Base-by-base conservation (phyloP, 2,797 vertebrate species). In the Paratrypauchen microcephalus region DNA sequence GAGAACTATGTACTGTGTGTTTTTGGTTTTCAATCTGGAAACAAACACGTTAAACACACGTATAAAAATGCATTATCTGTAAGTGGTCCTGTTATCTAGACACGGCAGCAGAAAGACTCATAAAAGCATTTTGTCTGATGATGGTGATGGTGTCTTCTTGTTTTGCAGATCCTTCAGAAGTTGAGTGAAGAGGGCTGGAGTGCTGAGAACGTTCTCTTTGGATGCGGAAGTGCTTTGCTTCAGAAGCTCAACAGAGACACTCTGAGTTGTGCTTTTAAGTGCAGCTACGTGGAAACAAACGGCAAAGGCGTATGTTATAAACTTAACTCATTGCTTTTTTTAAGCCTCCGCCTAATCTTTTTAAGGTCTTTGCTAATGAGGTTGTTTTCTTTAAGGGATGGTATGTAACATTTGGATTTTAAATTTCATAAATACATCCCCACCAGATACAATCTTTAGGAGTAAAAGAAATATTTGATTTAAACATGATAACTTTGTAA, bases 221-320 rank as follows among this genome's bases (percentile, higher is more conserved):
- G 94, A 11, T 93, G 92, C 26, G 93, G 94, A 73, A 92, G 93
- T 5, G 81, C 93, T 57, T 77, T 94, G 64, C 88, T 94, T 56
- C 94, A 94, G 88, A 94, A 93, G 65, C 86, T 94, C 71, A 94
- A 94, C 90, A 86, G 94, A 82, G 94, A 94, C 62, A 93, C 92
- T 0, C 88, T 94, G 39, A 94, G 82, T 85, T 94, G 94, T 60
- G 92, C 92, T 68, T 94, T 94, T 72, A 94, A 94, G 75, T 94
- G 93, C 83, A 94, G 94, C 83, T 94, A 94, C 2, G 93, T 94
- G 74, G 93, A 94, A 81, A 84, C 70, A 11, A 88, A 92, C 3
- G 94, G 93, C 63, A 91, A 91, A 74, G 93, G 94, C 88, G 93
- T 94, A 59, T 64, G 82, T 72, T 15, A 16, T 41, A 1, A n/a